phyloP scores from a whole-genome alignment of 2,888 invertebrate genomes.

The Petrolisthes cinctipes region DNA sequence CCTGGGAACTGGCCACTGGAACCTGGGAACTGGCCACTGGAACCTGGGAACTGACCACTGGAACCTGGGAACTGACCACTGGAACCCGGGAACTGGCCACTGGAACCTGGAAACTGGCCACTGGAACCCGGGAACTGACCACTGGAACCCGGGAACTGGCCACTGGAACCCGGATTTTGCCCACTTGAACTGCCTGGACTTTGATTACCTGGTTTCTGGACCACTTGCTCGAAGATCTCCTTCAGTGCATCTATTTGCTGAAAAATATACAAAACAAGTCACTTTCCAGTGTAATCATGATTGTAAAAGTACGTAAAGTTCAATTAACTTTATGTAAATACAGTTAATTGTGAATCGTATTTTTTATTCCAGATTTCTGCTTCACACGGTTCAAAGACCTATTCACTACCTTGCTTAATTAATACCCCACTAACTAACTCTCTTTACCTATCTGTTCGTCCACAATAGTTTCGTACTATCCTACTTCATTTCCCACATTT shows the following conservation, averaged over 20 bases:
- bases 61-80: conserved; percentile 9
- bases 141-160: background rate
- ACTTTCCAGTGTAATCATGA: too few relatives aligned
- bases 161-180: background rate
- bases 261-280: background rate
- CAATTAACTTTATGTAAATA: too few relatives aligned
- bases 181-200: background rate
- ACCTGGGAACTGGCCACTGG: conserved; percentile 12
- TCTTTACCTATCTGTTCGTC: too few relatives aligned
- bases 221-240: conserved; percentile 8
- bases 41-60: conserved; percentile 12
- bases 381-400: too few relatives aligned
- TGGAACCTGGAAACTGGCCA: conserved; percentile 14
- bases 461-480: too few relatives aligned
- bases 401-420: too few relatives aligned
- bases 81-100: background rate
- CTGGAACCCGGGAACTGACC: conserved; percentile 20
- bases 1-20: background rate
- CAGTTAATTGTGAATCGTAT: too few relatives aligned
- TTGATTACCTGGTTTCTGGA: background rate
- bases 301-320: too few relatives aligned
- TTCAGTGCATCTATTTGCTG: background rate
- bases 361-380: too few relatives aligned
- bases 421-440: too few relatives aligned
- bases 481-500: too few relatives aligned